A percentile compares a stretch with the other conserved stretches of the same genome.
These are phyloP conservation scores for Limnephilus rhombicus DNA, from an alignment of 2,888 invertebrate species.

Conservation along the genomic window DNA sequence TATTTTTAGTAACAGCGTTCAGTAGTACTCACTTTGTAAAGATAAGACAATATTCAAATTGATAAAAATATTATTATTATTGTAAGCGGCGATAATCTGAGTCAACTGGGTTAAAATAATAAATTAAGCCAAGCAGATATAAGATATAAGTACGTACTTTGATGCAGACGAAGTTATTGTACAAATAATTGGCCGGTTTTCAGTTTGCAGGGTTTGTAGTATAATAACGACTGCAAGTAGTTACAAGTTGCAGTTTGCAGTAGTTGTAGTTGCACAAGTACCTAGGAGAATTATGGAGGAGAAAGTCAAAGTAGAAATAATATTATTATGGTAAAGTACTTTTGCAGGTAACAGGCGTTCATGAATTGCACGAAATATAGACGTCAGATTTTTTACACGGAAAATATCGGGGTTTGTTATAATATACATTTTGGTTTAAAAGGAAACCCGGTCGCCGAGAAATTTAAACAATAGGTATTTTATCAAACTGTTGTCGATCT, in stretches of 20 bases:
- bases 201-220: neutral
- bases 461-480: too few relatives aligned
- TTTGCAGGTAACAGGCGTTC: conserved; percentile 27
- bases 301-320: too few relatives aligned
- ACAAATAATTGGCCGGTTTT: neutral
- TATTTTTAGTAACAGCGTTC: neutral
- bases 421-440: too few relatives aligned
- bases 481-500: too few relatives aligned
- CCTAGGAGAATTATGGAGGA: too few relatives aligned
- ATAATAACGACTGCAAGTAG: neutral
- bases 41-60: neutral
- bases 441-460: too few relatives aligned
- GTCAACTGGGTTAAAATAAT: neutral
- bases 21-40: neutral
- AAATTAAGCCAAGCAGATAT: neutral
- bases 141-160: neutral
- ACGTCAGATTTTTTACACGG: conserved; percentile 8
- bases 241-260: too few relatives aligned
- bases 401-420: neutral
- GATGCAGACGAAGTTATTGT: neutral
- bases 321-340: neutral
- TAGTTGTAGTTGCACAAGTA: neutral
- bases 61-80: neutral
- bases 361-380: conserved; percentile 14
- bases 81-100: neutral